Percentiles rank a stretch among this genome's conserved stretches.
These are phyloP conservation scores for Penaeus vannamei DNA, from an alignment of 1,140 invertebrate species.

Conservation along the genomic window DNA sequence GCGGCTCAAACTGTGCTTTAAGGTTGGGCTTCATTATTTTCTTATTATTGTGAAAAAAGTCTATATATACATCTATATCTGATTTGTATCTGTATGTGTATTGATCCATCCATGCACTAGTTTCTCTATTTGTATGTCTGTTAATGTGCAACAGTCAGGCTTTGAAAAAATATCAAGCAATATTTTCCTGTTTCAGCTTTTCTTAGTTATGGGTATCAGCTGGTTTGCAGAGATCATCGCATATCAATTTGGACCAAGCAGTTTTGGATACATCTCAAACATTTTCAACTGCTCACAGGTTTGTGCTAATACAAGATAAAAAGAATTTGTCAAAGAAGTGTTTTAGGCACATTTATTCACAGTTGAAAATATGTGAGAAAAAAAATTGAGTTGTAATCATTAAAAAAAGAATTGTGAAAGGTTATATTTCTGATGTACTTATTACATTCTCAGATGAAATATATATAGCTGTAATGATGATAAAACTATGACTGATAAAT, in stretches of 20 bases:
- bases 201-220: conserved; percentile 68
- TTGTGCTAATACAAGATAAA: neutral
- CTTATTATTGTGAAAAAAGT: neutral
- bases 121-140: neutral
- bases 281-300: conserved; percentile 68
- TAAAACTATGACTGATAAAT: too few relatives aligned
- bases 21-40: conserved; percentile 28
- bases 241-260: conserved; percentile 64
- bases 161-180: neutral
- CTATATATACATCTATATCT: too few relatives aligned
- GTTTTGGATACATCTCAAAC: conserved; percentile 67
- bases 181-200: conserved; percentile 53
- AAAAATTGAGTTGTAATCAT: too few relatives aligned
- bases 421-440: too few relatives aligned
- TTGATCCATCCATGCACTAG: neutral
- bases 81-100: too few relatives aligned
- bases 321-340: too few relatives aligned
- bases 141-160: neutral
- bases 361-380: too few relatives aligned
- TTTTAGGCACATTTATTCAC: too few relatives aligned
- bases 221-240: conserved; percentile 68
- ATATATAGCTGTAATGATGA: too few relatives aligned
- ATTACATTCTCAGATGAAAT: too few relatives aligned
- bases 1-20: conserved; percentile 65
- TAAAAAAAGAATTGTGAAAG: too few relatives aligned